phyloP scores from a whole-genome alignment of 2,113 vertebrate genomes.

The Tretioscincus oriximinensis region DNA sequence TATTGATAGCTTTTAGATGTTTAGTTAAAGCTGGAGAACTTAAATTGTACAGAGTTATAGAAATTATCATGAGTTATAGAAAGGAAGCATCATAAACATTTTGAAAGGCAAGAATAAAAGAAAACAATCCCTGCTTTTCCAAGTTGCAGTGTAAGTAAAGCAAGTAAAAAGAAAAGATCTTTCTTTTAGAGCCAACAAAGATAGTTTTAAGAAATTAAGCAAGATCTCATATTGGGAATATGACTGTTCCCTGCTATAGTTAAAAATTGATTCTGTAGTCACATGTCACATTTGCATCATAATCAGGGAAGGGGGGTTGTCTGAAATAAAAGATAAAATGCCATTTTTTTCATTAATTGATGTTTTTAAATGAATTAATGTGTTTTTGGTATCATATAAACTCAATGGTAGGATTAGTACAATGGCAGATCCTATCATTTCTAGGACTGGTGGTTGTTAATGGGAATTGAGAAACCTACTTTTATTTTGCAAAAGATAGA shows the following conservation, averaged over 20 bases:
- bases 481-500: no score
- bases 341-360: background rate
- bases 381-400: background rate
- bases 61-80: background rate
- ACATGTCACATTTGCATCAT: no score
- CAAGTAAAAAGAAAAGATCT: no score
- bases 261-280: no score
- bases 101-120: background rate
- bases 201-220: conserved; percentile 30
- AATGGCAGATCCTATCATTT: no score
- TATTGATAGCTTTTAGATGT: background rate
- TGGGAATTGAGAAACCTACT: no score
- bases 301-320: background rate
- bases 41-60: background rate
- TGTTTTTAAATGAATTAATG: background rate
- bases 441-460: no score
- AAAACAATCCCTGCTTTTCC: background rate
- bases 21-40: background rate
- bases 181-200: background rate
- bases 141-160: background rate
- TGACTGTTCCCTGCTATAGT: background rate
- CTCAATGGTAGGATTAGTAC: background rate
- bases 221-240: background rate
- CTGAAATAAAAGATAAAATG: background rate
- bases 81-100: background rate